phyloP scores from a whole-genome alignment of 2,797 vertebrate species.

The Semaprochilodus insignis region DNA sequence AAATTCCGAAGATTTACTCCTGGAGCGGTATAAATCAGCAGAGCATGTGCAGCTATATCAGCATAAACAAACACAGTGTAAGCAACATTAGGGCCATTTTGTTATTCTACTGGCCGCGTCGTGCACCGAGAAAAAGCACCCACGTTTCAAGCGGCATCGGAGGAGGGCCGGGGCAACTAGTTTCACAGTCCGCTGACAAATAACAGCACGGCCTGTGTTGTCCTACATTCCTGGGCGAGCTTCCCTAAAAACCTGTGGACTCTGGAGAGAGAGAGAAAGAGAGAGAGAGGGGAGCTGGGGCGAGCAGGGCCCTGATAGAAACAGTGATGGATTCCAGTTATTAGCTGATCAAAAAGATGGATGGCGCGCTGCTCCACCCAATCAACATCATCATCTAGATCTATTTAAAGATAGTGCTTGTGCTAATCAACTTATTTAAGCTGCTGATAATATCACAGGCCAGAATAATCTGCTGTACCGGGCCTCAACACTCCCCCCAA shows the following conservation, averaged over 20 bases:
- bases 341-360: slow-evolving; percentile 99
- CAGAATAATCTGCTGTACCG: slow-evolving; percentile 91
- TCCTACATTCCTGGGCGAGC: slow-evolving; percentile 68
- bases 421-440: slow-evolving; percentile 98
- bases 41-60: neutral
- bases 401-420: slow-evolving; percentile 95
- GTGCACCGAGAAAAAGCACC: neutral
- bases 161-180: slow-evolving; percentile 21
- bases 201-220: slow-evolving; percentile 50
- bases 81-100: neutral
- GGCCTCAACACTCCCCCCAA: slow-evolving; percentile 63
- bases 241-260: slow-evolving; percentile 75
- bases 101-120: neutral
- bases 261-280: slow-evolving; percentile 55
- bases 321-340: slow-evolving; percentile 99
- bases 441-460: slow-evolving; percentile 92
- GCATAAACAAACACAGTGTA: slow-evolving; percentile 17
- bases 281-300: slow-evolving; percentile 11
- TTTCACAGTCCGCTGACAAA: slow-evolving; percentile 55
- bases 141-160: slow-evolving; percentile 12
- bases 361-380: slow-evolving; percentile 91
- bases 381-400: slow-evolving; percentile 99
- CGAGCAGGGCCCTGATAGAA: slow-evolving; percentile 68
- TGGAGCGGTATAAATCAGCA: neutral
- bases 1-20: neutral